Percentiles rank a stretch among this genome's conserved stretches.
Evolutionary conservation across 2,888 invertebrate genomes (phyloP).

Genomic region (Campoplex capitator): DNA sequence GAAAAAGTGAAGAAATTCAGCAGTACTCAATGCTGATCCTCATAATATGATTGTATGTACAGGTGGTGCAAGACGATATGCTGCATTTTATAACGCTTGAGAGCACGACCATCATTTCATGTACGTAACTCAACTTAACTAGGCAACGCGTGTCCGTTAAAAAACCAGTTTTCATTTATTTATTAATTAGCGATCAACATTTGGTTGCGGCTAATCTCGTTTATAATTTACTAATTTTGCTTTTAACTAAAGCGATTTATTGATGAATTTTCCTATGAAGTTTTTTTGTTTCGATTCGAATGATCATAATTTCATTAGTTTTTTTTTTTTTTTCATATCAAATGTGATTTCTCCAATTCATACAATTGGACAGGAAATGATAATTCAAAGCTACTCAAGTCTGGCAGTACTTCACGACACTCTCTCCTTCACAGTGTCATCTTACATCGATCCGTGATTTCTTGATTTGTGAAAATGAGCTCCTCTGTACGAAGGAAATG

Average conservation of each 20-base stretch:
- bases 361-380: neutral
- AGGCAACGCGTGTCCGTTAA: neutral
- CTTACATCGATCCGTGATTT: constrained; percentile 6
- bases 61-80: constrained; percentile 20
- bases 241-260: too few relatives aligned
- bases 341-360: neutral
- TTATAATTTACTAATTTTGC: too few relatives aligned
- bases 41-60: constrained; percentile 19
- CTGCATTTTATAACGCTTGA: neutral
- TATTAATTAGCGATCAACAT: neutral
- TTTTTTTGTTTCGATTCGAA: neutral
- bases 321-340: neutral
- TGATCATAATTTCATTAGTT: neutral
- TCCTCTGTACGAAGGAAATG: constrained; percentile 39
- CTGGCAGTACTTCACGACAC: neutral
- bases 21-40: constrained; percentile 3
- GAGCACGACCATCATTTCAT: neutral
- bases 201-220: neutral
- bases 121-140: neutral
- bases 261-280: too few relatives aligned
- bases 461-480: constrained; percentile 30
- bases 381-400: neutral
- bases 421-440: neutral
- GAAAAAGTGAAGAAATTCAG: constrained; percentile 21
- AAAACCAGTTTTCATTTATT: constrained; percentile 8